Conservation (phyloP, 2,797 vertebrate species). For the Sparidentex hasta region DNA sequence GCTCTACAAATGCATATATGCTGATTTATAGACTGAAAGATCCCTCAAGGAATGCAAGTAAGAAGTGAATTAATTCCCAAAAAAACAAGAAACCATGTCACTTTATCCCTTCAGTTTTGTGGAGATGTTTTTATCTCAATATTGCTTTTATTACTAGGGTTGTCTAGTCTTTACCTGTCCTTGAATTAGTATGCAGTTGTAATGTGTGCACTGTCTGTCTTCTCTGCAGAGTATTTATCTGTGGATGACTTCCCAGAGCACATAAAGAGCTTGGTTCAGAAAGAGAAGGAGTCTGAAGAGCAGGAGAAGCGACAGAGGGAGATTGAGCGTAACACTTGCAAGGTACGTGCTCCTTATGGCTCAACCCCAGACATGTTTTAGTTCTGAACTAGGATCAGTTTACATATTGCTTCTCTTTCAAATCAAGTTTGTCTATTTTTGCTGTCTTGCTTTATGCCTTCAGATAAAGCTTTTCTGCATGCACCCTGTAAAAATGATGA, state of each 20-base stretch:
- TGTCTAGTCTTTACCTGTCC: background rate
- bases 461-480: constrained; percentile 99
- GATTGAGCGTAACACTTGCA: constrained; percentile 99
- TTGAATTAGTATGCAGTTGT: constrained; percentile 4
- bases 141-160: background rate
- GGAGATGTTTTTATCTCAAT: background rate
- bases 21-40: constrained; percentile 99
- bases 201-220: constrained; percentile 19
- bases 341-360: constrained; percentile 82
- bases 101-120: background rate
- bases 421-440: background rate
- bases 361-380: background rate
- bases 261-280: constrained; percentile 94
- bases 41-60: constrained; percentile 96
- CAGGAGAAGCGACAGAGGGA: constrained; percentile 98
- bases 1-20: constrained; percentile 99
- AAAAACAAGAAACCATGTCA: background rate
- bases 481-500: constrained; percentile 96
- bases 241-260: constrained; percentile 95
- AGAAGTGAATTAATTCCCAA: constrained; percentile 66
- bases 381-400: background rate
- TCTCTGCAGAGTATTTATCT: constrained; percentile 91
- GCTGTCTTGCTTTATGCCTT: constrained; percentile 1
- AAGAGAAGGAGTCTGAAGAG: constrained; percentile 96
- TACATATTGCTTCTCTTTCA: background rate